Evolutionary conservation across 2,888 invertebrate genomes (phyloP), one percentile per base, ranked within the genome.

Genomic region (Synanthedon vespiformis): DNA sequence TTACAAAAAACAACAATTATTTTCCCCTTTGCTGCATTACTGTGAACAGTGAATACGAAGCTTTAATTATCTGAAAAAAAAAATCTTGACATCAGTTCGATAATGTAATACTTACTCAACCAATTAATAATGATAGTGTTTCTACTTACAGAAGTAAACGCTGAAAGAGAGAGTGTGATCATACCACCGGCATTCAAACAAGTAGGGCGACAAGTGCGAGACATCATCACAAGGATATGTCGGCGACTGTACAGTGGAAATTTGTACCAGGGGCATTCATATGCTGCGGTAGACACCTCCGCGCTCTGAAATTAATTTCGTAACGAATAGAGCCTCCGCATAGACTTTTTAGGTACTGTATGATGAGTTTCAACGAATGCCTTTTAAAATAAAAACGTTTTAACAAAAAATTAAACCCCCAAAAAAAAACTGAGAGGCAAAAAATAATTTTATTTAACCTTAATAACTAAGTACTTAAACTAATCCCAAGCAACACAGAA

Each of bases 1-100:
- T n/a, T n/a, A n/a, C n/a, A n/a, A n/a, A n/a, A n/a, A n/a, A n/a
- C n/a, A n/a, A n/a, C n/a, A n/a, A 13, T 44, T 48, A 18, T 22
- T 48, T 16, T 8, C 72, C 70, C 0, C 83, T 78, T 73, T 84
- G 86, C 56, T 85, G 77, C n/a, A 88, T 65, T 5, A 90, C 68
- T 0, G 89, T 89, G 59, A 89, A 89, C 54, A 89, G 74, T 0
- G 89, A 89, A 63, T 89, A 89, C 0, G 89, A 89, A 0, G 88
- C 80, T 64, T 88, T 88, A 53, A 89, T 77, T 49, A 90, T 88
- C 89, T 89, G 81, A 58, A 87, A 88, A 13, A 50, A 14, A 34
- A 22, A 34, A 6, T 34, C 34, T 2, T 2, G 10, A 34, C 2
- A 34, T 34, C 2, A 34, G 2, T 34, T 34, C 8, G 34, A 34